Evolutionary conservation across 1,140 invertebrate genomes (phyloP).

Genomic region (Euborellia annulipes): DNA sequence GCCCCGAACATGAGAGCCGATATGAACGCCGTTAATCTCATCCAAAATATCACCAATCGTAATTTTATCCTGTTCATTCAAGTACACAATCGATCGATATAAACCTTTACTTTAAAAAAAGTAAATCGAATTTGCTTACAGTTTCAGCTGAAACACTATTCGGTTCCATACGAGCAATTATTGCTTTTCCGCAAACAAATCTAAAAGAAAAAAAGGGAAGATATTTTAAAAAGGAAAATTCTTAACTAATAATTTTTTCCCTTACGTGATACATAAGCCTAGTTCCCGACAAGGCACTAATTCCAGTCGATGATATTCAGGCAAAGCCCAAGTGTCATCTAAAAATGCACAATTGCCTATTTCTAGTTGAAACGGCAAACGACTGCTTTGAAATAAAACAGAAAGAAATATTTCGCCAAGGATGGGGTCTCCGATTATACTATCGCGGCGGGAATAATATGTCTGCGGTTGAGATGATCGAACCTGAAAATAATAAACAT

Average conservation of each 20-base stretch:
- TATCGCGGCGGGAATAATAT: conserved; percentile 17
- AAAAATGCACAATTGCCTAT: conserved; percentile 35
- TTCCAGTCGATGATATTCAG: conserved; percentile 29
- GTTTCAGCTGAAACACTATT: conserved; percentile 39
- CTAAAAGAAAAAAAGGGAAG: conserved; percentile 22
- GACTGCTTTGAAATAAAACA: conserved; percentile 34
- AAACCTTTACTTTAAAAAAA: no score
- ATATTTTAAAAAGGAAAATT: conserved; percentile 2
- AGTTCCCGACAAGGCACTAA: conserved; percentile 37
- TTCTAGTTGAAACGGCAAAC: conserved; percentile 35
- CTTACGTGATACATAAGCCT: conserved; percentile 36
- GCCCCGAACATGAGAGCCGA: conserved; percentile 29
- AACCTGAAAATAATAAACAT: conserved; percentile 4
- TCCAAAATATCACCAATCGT: conserved; percentile 44
- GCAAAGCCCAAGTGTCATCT: conserved; percentile 37
- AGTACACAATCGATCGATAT: no score
- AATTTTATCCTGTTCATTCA: conserved; percentile 40
- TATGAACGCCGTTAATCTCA: conserved; percentile 38
- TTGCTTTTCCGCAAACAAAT: conserved; percentile 34
- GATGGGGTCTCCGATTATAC: conserved; percentile 38
- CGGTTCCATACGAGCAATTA: conserved; percentile 33
- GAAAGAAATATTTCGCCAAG: conserved; percentile 39
- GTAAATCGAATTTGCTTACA: no score
- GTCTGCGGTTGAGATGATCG: conserved; percentile 8
- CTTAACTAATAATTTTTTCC: conserved; percentile 7